phyloP scores from a whole-genome alignment of 2,797 vertebrate genomes.

The Eulemur rubriventer region DNA sequence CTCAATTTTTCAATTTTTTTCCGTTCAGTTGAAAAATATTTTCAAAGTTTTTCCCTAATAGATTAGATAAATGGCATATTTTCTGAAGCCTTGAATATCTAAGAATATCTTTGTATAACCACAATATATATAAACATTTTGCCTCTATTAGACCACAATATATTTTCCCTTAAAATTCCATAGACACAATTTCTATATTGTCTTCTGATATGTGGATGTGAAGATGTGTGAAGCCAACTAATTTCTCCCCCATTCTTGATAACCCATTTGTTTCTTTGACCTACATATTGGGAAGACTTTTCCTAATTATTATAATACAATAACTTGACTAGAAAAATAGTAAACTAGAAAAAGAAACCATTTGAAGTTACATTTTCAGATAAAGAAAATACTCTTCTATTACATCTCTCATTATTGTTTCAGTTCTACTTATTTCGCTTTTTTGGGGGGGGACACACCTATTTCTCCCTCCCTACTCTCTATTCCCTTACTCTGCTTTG shows the following conservation, averaged over 20 bases:
- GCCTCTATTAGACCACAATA: neutral
- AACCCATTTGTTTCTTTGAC: neutral
- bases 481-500: neutral
- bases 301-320: neutral
- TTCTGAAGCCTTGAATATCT: neutral
- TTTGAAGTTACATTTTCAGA: neutral
- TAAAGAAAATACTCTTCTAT: conserved; percentile 4
- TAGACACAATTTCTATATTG: neutral
- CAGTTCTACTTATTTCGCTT: neutral
- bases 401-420: neutral
- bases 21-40: neutral
- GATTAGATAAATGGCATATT: neutral
- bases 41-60: neutral
- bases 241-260: neutral
- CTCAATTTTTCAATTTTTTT: neutral
- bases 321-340: neutral
- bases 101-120: neutral
- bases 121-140: neutral
- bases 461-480: neutral
- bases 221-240: neutral
- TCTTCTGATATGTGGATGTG: neutral
- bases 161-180: neutral
- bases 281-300: neutral
- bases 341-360: neutral
- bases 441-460: neutral